Conservation (phyloP, 2,113 vertebrate species). For the Varanus salvator region DNA sequence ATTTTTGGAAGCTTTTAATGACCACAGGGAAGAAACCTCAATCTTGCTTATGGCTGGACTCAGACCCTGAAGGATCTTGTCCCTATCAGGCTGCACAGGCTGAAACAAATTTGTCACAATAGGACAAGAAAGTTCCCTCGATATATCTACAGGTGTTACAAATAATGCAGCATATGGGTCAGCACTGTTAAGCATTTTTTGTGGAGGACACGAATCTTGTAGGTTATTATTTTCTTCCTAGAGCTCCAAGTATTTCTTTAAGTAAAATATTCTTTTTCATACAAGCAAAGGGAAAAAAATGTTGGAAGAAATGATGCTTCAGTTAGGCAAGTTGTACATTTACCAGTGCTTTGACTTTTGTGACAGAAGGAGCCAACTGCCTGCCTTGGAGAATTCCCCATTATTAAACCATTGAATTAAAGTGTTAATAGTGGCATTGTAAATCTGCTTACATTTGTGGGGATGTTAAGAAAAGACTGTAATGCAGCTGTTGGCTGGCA, state of each 20-base stretch:
- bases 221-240: fast-evolving
- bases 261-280: not conserved
- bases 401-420: slow-evolving; percentile 74
- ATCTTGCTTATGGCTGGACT: not conserved
- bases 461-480: slow-evolving; percentile 69
- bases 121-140: not conserved
- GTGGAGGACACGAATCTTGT: not conserved
- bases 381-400: slow-evolving; percentile 60
- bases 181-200: slow-evolving; percentile 4
- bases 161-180: not conserved
- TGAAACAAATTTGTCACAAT: not conserved
- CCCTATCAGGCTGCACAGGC: not conserved
- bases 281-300: slow-evolving; percentile 25
- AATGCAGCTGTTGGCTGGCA: slow-evolving; percentile 89
- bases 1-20: not conserved
- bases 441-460: slow-evolving; percentile 64
- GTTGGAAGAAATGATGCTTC: not conserved
- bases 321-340: not conserved
- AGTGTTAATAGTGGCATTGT: slow-evolving; percentile 75
- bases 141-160: not conserved
- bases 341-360: not conserved
- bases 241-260: not conserved
- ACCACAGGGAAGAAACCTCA: not conserved
- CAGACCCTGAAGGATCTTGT: not conserved
- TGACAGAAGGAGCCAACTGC: slow-evolving; percentile 75